These are phyloP conservation scores for Eptatretus burgeri DNA, from an alignment of 2,113 vertebrate genomes.

Conservation along the genomic window DNA sequence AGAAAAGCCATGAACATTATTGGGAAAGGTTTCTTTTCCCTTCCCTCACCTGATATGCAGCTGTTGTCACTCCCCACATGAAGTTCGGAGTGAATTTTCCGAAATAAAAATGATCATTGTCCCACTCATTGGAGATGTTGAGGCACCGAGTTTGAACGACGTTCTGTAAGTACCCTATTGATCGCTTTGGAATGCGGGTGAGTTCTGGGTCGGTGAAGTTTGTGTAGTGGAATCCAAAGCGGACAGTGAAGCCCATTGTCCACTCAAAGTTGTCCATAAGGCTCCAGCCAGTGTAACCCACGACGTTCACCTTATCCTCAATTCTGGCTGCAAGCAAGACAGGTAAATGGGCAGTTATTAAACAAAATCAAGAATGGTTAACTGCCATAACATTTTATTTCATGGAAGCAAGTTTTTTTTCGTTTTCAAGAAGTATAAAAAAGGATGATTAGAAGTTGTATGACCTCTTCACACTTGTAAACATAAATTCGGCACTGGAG, in stretches of 20 bases:
- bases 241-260: background rate
- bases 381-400: too few species aligned
- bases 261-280: conserved; percentile 4
- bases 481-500: too few species aligned
- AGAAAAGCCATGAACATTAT: too few species aligned
- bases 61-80: background rate
- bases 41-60: background rate
- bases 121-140: too few species aligned
- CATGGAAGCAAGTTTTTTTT: too few species aligned
- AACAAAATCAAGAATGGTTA: too few species aligned
- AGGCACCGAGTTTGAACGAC: conserved; percentile 31
- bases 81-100: background rate
- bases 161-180: conserved; percentile 13
- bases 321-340: conserved; percentile 15
- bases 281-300: background rate
- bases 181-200: background rate
- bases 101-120: too few species aligned
- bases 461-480: too few species aligned
- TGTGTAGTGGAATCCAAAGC: background rate
- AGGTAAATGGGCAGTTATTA: background rate
- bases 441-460: too few species aligned
- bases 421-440: too few species aligned
- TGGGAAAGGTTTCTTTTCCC: too few species aligned
- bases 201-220: background rate
- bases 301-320: conserved; percentile 6